Conservation (phyloP, 2,888 invertebrate genomes). For the Drepana falcataria region DNA sequence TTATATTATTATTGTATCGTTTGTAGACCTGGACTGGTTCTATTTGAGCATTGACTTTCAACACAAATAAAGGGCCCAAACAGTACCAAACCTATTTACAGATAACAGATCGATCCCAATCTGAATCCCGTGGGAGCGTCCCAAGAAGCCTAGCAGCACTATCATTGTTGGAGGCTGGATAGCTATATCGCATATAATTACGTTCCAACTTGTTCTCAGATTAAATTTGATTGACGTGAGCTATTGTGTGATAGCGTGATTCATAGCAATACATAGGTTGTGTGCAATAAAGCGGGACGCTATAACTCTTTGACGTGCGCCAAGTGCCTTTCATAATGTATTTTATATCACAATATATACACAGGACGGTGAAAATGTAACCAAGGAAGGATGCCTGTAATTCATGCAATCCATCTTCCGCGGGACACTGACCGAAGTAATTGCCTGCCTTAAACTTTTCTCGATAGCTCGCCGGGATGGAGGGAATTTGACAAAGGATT, state of each 20-base stretch:
- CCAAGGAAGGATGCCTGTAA: constrained; percentile 31
- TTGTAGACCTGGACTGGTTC: too few relatives aligned
- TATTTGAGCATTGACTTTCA: too few relatives aligned
- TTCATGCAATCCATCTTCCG: constrained; percentile 43
- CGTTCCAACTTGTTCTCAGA: too few relatives aligned
- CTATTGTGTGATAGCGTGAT: background rate
- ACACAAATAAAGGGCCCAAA: too few relatives aligned
- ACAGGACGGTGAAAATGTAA: constrained; percentile 7
- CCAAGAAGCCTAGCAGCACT: too few relatives aligned
- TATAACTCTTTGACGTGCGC: constrained; percentile 25
- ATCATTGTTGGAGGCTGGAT: too few relatives aligned
- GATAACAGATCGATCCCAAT: too few relatives aligned
- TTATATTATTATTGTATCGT: too few relatives aligned
- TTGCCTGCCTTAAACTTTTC: constrained; percentile 37
- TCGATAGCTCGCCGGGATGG: constrained; percentile 12
- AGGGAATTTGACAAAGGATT: constrained; percentile 11
- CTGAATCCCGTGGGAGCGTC: too few relatives aligned
- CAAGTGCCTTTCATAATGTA: constrained; percentile 24
- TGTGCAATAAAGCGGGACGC: constrained; percentile 4
- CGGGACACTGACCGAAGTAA: constrained; percentile 40
- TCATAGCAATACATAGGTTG: background rate
- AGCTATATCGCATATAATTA: too few relatives aligned
- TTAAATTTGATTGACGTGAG: too few relatives aligned
- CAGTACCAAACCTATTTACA: too few relatives aligned
- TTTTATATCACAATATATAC: constrained; percentile 27